Conservation (phyloP, 2,113 vertebrate species). For the Motacilla alba region DNA sequence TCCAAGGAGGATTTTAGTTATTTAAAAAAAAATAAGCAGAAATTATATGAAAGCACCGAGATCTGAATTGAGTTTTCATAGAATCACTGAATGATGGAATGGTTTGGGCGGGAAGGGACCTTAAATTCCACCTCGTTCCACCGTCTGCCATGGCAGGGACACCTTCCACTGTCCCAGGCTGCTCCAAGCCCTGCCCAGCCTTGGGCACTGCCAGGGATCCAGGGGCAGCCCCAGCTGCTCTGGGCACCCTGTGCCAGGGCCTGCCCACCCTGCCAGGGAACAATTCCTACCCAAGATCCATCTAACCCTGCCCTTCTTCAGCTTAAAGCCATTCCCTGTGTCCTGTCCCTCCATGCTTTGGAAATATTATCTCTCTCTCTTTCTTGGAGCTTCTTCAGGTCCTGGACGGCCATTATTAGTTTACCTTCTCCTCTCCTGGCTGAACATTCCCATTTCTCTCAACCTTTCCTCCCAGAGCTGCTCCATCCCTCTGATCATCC, state of each 20-base stretch:
- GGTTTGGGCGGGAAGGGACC: neutral
- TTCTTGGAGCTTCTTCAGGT: neutral
- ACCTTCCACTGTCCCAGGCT: neutral
- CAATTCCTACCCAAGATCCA: neutral
- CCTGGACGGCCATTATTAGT: neutral
- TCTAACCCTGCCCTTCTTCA: neutral
- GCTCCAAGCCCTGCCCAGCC: neutral
- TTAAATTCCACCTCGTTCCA: fast-evolving
- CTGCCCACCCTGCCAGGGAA: neutral
- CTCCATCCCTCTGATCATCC: neutral
- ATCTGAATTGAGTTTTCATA: neutral
- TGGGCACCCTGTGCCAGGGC: neutral
- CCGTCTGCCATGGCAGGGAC: neutral
- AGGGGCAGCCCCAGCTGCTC: neutral
- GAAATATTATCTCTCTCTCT: neutral
- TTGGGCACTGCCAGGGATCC: neutral
- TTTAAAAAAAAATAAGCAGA: neutral
- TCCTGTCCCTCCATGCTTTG: neutral
- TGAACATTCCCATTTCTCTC: neutral
- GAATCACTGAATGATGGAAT: neutral
- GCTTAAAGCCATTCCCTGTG: neutral
- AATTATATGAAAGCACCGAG: neutral
- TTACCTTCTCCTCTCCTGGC: neutral
- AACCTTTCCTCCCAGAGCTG: neutral
- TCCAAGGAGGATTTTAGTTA: neutral